Base-by-base conservation (phyloP, 1,140 invertebrate genomes). In the Trichogramma pretiosum region DNA sequence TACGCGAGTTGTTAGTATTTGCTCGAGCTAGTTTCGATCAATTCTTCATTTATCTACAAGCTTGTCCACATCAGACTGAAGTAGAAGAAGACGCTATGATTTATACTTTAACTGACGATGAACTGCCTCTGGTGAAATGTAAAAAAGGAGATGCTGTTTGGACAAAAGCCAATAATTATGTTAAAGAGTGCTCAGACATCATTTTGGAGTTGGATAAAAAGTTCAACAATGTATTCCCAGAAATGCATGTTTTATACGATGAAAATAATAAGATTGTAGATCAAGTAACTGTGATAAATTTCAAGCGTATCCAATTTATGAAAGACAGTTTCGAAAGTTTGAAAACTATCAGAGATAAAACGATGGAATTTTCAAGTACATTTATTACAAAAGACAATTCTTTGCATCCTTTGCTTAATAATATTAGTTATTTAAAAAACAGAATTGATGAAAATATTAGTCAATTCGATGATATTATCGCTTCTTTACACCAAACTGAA, bases 11-110 rank as follows among this genome's bases (percentile, higher is more conserved):
- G 17, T 62, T 78, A 34, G 67, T 73, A 3, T 65, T 72, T 19
- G 59, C 74, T 22, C 61, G 68, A 46, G 70, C 75, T 44, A 59
- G 74, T 23, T 64, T 79, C 10, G 76, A 80, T 42, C 82, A 84
- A 54, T 72, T 81, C 24, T 54, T 72, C 46, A 51, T 82, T 0
- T 67, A 81, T 10, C 41, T 84, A 4, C 69, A 81, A 58, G 71
- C 79, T 24, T 79, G 77, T 55, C 81, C 82, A 13, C 63, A 63
- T 49, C 66, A 75, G 50, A 59, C 63, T 21, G 56, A 68, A 28
- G 65, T 73, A 38, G 55, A 67, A 14, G 32, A 4, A 14, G 69
- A 39, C 57, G 67, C 19, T 17, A 30, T 19, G 21, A 55, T 8
- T 21, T 58, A 38, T 8, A 56, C 40, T 5, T 43, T 73, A 3